phyloP scores from a whole-genome alignment of 64 coral and sea anemone genomes.

The Montipora cactus region DNA sequence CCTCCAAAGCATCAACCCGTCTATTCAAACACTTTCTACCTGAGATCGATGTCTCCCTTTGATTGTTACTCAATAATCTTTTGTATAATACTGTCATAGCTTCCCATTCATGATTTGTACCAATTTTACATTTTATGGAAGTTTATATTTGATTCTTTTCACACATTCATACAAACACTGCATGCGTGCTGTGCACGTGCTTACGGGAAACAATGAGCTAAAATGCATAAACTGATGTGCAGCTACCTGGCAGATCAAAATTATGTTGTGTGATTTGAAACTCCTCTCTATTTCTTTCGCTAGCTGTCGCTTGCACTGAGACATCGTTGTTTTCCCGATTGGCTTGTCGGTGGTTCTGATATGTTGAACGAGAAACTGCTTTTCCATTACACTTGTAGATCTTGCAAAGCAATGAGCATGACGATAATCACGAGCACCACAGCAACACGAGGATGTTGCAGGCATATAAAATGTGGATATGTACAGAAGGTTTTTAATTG shows the following conservation, averaged over 20 bases:
- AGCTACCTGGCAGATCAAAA: not conserved
- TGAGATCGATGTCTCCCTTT: not conserved
- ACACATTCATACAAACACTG: not conserved
- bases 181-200: not conserved
- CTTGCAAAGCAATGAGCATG: constrained; percentile 46
- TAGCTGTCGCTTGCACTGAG: not conserved
- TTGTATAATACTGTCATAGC: not conserved
- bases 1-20: too few species aligned
- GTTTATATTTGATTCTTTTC: not conserved
- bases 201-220: not conserved
- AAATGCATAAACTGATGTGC: not conserved
- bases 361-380: constrained; percentile 67
- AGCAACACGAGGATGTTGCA: constrained; percentile 22
- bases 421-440: constrained; percentile 10
- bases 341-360: constrained; percentile 28
- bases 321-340: constrained; percentile 1
- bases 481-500: not conserved
- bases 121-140: constrained; percentile 1
- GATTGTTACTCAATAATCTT: not conserved
- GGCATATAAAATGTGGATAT: not conserved
- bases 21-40: not conserved
- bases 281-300: not conserved
- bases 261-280: not conserved
- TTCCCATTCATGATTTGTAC: not conserved
- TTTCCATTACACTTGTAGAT: constrained; percentile 58